Conservation (phyloP, 2,113 vertebrate genomes). For the Hystrix cristata region DNA sequence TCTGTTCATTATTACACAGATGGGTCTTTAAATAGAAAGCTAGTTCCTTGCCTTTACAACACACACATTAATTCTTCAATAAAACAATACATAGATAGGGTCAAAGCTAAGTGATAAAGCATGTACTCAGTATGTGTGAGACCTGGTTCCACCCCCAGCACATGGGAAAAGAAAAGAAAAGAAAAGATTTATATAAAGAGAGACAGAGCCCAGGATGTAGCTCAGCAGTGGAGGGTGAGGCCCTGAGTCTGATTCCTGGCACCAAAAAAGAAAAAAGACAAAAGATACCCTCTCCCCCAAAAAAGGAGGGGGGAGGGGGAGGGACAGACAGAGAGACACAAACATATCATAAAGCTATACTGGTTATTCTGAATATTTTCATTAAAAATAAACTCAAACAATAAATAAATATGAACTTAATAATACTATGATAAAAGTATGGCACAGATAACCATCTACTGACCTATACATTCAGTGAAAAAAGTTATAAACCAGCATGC, state of each 20-base stretch:
- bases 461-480: background rate
- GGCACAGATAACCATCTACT: background rate
- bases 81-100: background rate
- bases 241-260: background rate
- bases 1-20: background rate
- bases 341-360: background rate
- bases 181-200: background rate
- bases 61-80: background rate
- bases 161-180: background rate
- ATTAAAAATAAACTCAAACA: constrained; percentile 50
- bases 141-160: background rate
- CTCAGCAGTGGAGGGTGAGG: background rate
- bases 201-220: background rate
- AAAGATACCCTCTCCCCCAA: background rate
- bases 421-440: background rate
- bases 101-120: background rate
- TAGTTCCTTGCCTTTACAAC: background rate
- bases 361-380: constrained; percentile 28
- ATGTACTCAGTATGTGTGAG: background rate
- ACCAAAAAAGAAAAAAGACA: background rate
- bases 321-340: background rate
- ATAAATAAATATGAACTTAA: background rate
- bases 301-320: background rate
- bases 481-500: background rate
- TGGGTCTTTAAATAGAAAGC: background rate